Evolutionary conservation across 1,140 invertebrate genomes (phyloP).

Genomic region (Catajapyx aquilonaris): DNA sequence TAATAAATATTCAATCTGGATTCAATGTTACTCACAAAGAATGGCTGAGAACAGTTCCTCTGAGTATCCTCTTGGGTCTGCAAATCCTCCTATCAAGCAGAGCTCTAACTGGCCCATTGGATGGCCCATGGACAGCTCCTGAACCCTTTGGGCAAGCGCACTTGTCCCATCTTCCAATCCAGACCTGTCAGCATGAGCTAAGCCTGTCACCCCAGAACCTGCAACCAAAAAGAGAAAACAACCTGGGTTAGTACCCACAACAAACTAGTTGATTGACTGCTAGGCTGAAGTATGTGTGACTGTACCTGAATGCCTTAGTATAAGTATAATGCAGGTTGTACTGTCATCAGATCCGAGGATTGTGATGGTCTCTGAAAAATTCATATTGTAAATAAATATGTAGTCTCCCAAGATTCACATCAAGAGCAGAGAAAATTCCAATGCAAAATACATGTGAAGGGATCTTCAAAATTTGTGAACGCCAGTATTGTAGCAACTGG

Average conservation of each 20-base stretch:
- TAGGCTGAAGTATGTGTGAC: no score
- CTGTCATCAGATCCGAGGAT: slow-evolving; percentile 84
- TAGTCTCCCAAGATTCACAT: no score
- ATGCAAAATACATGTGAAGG: no score
- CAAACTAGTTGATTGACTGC: no score
- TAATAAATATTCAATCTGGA: no score
- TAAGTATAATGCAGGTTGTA: slow-evolving; percentile 78
- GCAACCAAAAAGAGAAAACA: no score
- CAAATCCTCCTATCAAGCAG: slow-evolving; percentile 73
- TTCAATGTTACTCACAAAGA: slow-evolving; percentile 78
- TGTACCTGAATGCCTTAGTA: slow-evolving; percentile 78
- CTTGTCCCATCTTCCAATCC: slow-evolving; percentile 59
- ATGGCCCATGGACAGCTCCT: slow-evolving; percentile 61
- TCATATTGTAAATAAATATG: no score
- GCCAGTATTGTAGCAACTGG: no score
- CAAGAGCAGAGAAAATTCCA: no score
- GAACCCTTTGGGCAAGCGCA: slow-evolving; percentile 56
- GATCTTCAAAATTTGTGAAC: no score
- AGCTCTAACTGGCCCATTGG: slow-evolving; percentile 69
- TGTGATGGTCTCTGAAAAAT: slow-evolving; percentile 57
- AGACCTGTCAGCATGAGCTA: slow-evolving; percentile 74
- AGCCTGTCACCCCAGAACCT: slow-evolving; percentile 69
- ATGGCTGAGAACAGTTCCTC: slow-evolving; percentile 74
- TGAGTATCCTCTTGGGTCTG: slow-evolving; percentile 58
- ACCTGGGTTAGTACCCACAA: no score